Base-by-base conservation (phyloP, 2,888 invertebrate genomes). In the Dynastes grantii region DNA sequence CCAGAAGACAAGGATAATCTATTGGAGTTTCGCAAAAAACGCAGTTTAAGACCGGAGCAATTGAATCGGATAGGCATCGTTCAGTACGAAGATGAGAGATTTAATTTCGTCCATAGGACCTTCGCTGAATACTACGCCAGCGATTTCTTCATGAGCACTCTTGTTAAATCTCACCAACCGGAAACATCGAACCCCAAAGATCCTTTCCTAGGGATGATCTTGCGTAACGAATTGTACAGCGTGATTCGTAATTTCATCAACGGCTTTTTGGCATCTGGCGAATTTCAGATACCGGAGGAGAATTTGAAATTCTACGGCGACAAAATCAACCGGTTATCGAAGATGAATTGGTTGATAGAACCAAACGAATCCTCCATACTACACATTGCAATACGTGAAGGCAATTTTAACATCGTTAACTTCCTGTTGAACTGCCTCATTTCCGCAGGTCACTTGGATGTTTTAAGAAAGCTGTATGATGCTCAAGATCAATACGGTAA, bases 1-100 rank as follows among this genome's bases (percentile, higher is more conserved):
- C 68, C 68, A 6, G 13, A n/a, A 27, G 9, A 68, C 27, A 68
- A 27, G 29, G 51, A 51, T 8, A 29, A 68, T 0, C 51, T 68
- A 8, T n/a, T 68, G 13, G n/a, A 51, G 51, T 68, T 27, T 13
- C 37, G 27, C 11, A 68, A 68, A 29, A 45, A 68, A 5, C 68
- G 51, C 27, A 29, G 27, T 11, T 32, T 68, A 22, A 29, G 5
- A 29, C 29, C 51, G 3, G 68, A 68, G 29, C 27, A 68, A 49
- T 68, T 68, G 29, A 68, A 51, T 11, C 49, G 68, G n/a, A 68
- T 68, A 13, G 68, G 68, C 9, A 29, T 68, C 13, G 68, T 68
- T 11, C 51, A 68, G 9, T 53, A 29, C n/a, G 51, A 51, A 16
- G 49, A 29, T 1, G 68, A 51, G 9, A 68, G 51, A 13, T 51